Conservation (phyloP, 2,888 invertebrate genomes). For the Andrena bucephala region DNA sequence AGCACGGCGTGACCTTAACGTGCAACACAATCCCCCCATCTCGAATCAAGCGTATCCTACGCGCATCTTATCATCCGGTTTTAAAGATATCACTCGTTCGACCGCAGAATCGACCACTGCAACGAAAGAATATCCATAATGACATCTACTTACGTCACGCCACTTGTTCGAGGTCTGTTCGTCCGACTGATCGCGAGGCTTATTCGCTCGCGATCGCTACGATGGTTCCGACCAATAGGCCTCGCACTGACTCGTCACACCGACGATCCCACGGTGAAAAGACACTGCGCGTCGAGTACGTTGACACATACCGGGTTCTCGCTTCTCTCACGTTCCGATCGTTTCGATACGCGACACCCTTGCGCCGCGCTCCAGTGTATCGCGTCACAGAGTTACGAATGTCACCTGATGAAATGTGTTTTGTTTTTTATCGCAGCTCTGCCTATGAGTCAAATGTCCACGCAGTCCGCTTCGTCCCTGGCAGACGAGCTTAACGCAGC, state of each 20-base stretch:
- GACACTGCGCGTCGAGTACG: neutral
- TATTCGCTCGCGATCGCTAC: slow-evolving; percentile 11
- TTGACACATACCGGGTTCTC: neutral
- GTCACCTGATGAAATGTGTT: neutral
- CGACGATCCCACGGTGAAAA: neutral
- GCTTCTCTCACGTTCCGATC: too few relatives aligned
- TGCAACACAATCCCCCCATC: neutral
- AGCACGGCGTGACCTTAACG: slow-evolving; percentile 19
- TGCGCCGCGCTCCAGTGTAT: too few relatives aligned
- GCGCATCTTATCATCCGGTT: slow-evolving; percentile 23
- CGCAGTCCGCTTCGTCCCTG: slow-evolving; percentile 86
- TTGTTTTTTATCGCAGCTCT: slow-evolving; percentile 57
- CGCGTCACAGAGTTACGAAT: neutral
- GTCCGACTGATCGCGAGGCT: slow-evolving; percentile 8
- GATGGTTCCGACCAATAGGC: neutral
- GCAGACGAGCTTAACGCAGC: slow-evolving; percentile 89
- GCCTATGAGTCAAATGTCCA: slow-evolving; percentile 70
- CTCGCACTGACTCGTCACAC: neutral
- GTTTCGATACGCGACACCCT: too few relatives aligned
- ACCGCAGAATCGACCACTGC: slow-evolving; percentile 58
- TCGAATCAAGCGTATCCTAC: slow-evolving; percentile 9
- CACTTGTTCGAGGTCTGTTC: slow-evolving; percentile 34
- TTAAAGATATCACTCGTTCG: slow-evolving; percentile 40
- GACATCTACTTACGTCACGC: slow-evolving; percentile 48
- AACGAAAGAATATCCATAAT: slow-evolving; percentile 65